Evolutionary conservation across 2,888 invertebrate species (phyloP), one percentile per base, ranked within the genome.

Genomic region (Drosophila silvestris): DNA sequence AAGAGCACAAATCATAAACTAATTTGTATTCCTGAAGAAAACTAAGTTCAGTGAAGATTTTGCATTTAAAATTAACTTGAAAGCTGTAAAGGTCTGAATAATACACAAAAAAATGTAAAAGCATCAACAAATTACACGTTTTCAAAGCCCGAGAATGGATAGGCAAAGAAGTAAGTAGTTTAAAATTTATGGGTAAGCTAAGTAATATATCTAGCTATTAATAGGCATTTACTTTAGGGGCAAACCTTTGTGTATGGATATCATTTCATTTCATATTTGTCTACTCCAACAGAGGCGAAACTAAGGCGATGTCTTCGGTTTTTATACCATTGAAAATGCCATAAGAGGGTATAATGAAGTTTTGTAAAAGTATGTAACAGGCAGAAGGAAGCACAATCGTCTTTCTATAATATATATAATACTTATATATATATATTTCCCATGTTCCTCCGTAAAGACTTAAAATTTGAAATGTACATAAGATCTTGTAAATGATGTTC

Each of bases 151-250:
- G 16, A 22, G 30, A 68, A 33, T 16, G 54, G 37, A 35, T 33
- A 41, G 39, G 30, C 14, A 51, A 57, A 41, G 61, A 33, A 74
- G 50, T 44, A 63, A 62, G 53, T 65, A 54, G 69, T 57, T 35
- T 69, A 10, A 52, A 75, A 75, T 81, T 81, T 72, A 77, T 79
- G 81, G 68, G 5, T 61, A 61, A 79, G 61, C 77, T 77, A 81
- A 79, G 72, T 79, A 60, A 79, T 79, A 79, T 81, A 79, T 79
- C 65, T 69, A 69, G 51, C 70, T 79, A 79, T 81, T 79, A 79
- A 79, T 81, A 77, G 79, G 77, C 37, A 67, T 50, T 61, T 58
- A 77, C 75, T 62, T 41, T n/a, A 28, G 70, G 70, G 70, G 68
- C 69, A 64, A 74, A 63, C 60, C 57, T 66, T 67, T 70, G 66